Conservation (phyloP, 2,113 vertebrate species). For the Odobenus rosmarus region DNA sequence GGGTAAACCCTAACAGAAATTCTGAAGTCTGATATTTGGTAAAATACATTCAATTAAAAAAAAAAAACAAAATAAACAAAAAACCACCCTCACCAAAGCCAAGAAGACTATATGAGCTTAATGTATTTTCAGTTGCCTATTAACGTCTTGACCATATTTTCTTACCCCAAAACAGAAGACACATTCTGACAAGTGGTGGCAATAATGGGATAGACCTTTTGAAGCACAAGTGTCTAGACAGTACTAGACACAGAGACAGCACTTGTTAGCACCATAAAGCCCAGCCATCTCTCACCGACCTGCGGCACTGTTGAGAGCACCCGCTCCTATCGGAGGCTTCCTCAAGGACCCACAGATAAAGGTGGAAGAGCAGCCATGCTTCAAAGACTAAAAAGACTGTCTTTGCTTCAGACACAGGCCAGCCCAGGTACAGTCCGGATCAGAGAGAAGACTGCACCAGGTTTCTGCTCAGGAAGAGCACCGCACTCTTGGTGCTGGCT, state of each 20-base stretch:
- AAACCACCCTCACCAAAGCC: background rate
- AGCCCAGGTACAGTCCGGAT: background rate
- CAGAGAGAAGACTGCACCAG: background rate
- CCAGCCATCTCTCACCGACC: background rate
- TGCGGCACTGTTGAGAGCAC: background rate
- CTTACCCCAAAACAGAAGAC: background rate
- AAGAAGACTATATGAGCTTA: background rate
- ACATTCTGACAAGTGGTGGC: background rate
- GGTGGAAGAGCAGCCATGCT: background rate
- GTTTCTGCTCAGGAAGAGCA: background rate
- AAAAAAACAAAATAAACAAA: background rate
- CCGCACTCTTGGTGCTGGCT: background rate
- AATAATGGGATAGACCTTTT: background rate
- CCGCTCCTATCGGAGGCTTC: background rate
- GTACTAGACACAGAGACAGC: background rate
- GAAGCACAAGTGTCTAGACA: background rate
- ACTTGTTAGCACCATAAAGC: background rate
- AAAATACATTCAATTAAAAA: background rate
- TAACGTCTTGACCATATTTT: background rate
- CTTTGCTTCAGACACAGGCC: background rate
- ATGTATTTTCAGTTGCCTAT: background rate
- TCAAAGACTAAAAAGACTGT: background rate
- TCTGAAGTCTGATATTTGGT: background rate
- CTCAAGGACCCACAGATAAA: background rate
- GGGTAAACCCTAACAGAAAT: background rate